Percentiles rank a stretch among this genome's conserved stretches.
Evolutionary conservation across 2,888 invertebrate species (phyloP).

Genomic region (Ceramica pisi): DNA sequence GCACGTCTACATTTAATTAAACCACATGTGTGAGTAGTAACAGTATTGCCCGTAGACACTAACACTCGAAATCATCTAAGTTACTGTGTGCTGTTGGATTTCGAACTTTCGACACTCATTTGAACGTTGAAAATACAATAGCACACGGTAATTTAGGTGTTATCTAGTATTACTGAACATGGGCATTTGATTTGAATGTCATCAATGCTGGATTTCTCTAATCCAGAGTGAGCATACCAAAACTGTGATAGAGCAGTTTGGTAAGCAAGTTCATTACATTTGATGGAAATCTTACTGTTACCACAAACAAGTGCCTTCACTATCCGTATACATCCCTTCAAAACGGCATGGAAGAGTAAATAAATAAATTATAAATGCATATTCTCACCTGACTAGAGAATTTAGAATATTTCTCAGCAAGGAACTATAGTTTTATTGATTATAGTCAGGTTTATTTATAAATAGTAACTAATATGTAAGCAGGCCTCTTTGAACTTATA

Average conservation of each 20-base stretch:
- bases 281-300: not conserved
- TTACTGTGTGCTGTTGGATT: not conserved
- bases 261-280: not conserved
- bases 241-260: conserved; percentile 20
- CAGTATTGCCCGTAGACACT: not conserved
- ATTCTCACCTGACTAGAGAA: conserved; percentile 86
- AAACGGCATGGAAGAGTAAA: conserved; percentile 44
- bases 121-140: not conserved
- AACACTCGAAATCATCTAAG: not conserved
- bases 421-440: conserved; percentile 61
- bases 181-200: not conserved
- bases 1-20: conserved; percentile 13
- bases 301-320: conserved; percentile 3
- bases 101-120: not conserved
- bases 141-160: not conserved
- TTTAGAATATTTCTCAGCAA: conserved; percentile 75
- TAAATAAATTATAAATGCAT: conserved; percentile 89
- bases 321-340: conserved; percentile 10
- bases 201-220: conserved; percentile 6
- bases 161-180: not conserved
- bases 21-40: conserved; percentile 6
- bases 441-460: conserved; percentile 66
- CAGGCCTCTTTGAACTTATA: conserved; percentile 61
- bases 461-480: conserved; percentile 58
- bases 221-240: conserved; percentile 3